phyloP scores from a whole-genome alignment of 2,113 vertebrate genomes.

The Xenus cinereus region DNA sequence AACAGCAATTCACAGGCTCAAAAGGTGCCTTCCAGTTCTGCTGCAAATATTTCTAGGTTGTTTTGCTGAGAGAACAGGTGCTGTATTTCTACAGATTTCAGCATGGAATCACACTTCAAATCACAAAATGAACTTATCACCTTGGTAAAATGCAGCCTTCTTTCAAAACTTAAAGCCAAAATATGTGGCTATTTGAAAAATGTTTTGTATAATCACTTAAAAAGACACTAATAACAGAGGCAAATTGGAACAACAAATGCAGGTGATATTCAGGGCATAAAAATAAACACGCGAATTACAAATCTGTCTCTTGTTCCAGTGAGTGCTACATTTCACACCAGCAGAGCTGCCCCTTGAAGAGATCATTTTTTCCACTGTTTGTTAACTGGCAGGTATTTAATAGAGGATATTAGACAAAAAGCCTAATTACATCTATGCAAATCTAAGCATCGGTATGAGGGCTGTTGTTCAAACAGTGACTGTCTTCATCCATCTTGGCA shows the following conservation, averaged over 20 bases:
- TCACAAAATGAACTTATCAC: background rate
- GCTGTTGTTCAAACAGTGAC: rapidly evolving
- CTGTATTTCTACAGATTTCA: background rate
- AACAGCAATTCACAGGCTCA: background rate
- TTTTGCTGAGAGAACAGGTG: background rate
- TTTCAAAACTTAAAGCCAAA: background rate
- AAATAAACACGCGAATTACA: background rate
- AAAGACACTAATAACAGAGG: background rate
- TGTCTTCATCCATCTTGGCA: background rate
- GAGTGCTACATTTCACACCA: background rate
- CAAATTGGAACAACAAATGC: background rate
- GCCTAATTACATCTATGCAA: background rate
- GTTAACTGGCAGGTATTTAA: background rate
- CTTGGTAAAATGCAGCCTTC: background rate
- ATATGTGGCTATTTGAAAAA: background rate
- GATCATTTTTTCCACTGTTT: background rate
- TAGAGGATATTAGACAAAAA: background rate
- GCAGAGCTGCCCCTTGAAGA: background rate
- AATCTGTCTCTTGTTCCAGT: background rate
- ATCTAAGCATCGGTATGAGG: background rate
- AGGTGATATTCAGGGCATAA: background rate
- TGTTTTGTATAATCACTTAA: background rate
- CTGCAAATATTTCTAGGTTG: background rate
- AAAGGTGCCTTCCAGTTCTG: background rate
- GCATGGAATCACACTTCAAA: background rate